Evolutionary conservation across 23 tunicate genomes (phyloP).

Genomic region (Trididemnum miniatum): DNA sequence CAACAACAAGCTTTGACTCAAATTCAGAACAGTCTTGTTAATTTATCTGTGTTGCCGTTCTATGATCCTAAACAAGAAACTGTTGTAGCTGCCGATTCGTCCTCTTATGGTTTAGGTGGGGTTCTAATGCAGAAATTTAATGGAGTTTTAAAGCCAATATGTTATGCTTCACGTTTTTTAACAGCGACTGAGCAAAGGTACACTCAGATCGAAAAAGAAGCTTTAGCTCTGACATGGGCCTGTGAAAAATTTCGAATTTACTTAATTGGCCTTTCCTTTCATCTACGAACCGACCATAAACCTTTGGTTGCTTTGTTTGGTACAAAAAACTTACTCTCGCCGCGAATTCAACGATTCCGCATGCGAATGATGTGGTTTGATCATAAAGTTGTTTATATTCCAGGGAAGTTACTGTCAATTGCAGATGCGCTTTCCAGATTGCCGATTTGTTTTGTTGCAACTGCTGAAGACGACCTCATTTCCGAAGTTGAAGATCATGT

Average conservation of each 20-base stretch:
- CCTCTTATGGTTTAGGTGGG: constrained; percentile 11
- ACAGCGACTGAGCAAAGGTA: constrained; percentile 10
- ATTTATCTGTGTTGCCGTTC: neutral
- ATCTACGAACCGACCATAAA: constrained; percentile 10
- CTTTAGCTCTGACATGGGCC: constrained; percentile 21
- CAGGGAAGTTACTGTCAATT: no score
- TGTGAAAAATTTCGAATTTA: neutral
- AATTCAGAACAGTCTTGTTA: neutral
- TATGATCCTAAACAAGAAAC: constrained; percentile 13
- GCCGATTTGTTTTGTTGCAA: neutral
- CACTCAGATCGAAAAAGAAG: constrained; percentile 31
- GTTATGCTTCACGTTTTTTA: constrained; percentile 14
- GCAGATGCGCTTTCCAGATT: neutral
- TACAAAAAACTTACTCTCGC: neutral
- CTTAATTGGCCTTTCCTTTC: no score
- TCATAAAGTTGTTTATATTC: no score
- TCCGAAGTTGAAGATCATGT: neutral
- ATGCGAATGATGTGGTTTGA: no score
- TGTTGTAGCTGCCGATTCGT: constrained; percentile 14
- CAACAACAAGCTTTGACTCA: constrained; percentile 2
- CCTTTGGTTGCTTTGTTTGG: no score
- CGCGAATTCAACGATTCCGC: constrained; percentile 17
- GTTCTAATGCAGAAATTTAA: neutral
- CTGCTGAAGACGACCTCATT: neutral
- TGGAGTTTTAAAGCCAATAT: neutral